phyloP scores from a whole-genome alignment of 1,140 invertebrate species.

The Drosophila ogumai region DNA sequence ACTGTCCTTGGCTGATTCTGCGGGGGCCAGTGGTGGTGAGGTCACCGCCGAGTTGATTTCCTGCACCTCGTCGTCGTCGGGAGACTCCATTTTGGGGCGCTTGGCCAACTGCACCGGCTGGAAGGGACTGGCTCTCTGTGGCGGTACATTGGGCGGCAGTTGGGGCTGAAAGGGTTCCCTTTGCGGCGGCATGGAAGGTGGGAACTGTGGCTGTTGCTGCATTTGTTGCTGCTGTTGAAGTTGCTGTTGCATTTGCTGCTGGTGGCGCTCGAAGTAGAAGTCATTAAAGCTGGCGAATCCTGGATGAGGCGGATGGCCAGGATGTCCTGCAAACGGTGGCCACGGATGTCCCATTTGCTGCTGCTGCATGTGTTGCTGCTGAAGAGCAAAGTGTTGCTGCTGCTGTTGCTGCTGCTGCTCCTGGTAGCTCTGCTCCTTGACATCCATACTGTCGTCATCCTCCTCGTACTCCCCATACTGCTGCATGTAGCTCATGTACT shows the following conservation, averaged over 20 bases:
- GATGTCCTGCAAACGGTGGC: conserved; percentile 58
- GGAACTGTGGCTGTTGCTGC: conserved; percentile 44
- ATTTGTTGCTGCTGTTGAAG: conserved; percentile 57
- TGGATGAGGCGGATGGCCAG: conserved; percentile 55
- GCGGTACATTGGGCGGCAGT: conserved; percentile 62
- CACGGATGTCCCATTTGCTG: conserved; percentile 58
- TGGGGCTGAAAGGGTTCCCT: conserved; percentile 71
- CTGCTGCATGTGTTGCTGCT: conserved; percentile 66
- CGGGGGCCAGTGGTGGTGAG: conserved; percentile 33
- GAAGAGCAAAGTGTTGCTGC: conserved; percentile 63
- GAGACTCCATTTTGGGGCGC: conserved; percentile 64
- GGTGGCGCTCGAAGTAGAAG: conserved; percentile 70
- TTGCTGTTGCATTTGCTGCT: conserved; percentile 68
- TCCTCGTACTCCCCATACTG: conserved; percentile 81
- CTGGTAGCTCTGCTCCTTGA: conserved; percentile 71
- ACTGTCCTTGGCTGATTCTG: conserved; percentile 37
- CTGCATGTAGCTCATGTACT: conserved; percentile 80
- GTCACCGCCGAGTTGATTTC: conserved; percentile 57
- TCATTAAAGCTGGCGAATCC: conserved; percentile 67
- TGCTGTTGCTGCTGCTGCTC: conserved; percentile 72
- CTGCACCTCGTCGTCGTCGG: conserved; percentile 64
- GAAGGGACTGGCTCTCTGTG: conserved; percentile 64
- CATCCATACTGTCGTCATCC: conserved; percentile 76
- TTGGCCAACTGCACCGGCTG: conserved; percentile 67
- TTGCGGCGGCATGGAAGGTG: conserved; percentile 37